Evolutionary conservation across 2,888 invertebrate genomes (phyloP).

Genomic region (Allacma fusca): DNA sequence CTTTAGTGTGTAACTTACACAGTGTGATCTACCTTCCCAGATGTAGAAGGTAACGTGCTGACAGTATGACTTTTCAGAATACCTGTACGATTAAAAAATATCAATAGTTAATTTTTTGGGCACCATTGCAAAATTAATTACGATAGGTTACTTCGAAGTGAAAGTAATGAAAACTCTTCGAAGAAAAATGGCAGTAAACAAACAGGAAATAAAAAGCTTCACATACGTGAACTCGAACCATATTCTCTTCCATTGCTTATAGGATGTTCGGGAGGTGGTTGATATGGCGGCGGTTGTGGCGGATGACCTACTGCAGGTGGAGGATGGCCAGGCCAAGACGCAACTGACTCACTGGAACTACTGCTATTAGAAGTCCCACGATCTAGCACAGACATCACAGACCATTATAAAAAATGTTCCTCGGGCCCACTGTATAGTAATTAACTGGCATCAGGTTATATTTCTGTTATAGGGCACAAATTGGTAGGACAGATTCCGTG

Average conservation of each 20-base stretch:
- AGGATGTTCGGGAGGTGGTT: slow-evolving; percentile 61
- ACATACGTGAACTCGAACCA: slow-evolving; percentile 46
- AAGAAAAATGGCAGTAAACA: too few relatives aligned
- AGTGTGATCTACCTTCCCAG: slow-evolving; percentile 37
- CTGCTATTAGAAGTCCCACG: slow-evolving; percentile 59
- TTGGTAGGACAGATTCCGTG: too few relatives aligned
- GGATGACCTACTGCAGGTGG: slow-evolving; percentile 51
- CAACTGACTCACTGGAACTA: slow-evolving; percentile 61
- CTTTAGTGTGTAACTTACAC: slow-evolving; percentile 27
- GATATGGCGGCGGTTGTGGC: slow-evolving; percentile 60
- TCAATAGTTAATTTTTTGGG: neutral
- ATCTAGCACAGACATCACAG: slow-evolving; percentile 42
- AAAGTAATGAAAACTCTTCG: too few relatives aligned
- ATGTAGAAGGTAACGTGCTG: slow-evolving; percentile 48
- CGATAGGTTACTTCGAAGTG: too few relatives aligned
- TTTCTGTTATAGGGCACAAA: too few relatives aligned
- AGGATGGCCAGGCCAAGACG: slow-evolving; percentile 60
- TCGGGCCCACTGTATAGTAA: neutral
- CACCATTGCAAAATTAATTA: too few relatives aligned
- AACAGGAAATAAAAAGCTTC: neutral
- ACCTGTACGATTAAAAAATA: slow-evolving; percentile 1
- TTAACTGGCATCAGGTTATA: too few relatives aligned
- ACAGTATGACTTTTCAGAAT: slow-evolving; percentile 35
- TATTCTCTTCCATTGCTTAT: slow-evolving; percentile 59
- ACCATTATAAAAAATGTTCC: neutral